Evolutionary conservation across 1,140 invertebrate genomes (phyloP), one percentile per base, ranked within the genome.

Genomic region (Bombus sylvicola): DNA sequence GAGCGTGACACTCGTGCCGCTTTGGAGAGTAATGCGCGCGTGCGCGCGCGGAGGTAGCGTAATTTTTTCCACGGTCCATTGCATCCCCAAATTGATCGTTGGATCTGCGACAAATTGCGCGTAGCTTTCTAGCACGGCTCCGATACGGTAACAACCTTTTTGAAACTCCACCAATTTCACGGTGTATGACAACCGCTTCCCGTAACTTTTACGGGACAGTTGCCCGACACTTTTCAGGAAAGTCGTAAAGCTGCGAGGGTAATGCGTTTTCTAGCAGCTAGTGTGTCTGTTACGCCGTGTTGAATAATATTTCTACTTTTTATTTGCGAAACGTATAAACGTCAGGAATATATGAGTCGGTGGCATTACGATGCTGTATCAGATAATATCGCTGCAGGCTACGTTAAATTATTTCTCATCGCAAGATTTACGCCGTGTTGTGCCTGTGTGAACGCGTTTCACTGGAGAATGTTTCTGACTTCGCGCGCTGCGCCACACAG

Each of bases 151-250:
- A 89, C 79, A 71, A 80, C 87, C 78, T 86, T 84, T 87, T 69
- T 57, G 62, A 85, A 86, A 85, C 81, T 74, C 62, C 53, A 75
- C 76, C 89, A 88, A 90, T 90, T 90, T 90, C 66, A 81, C 87
- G 77, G 85, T 88, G 81, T 90, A 90, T 86, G 89, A 90, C 83
- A 90, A 88, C 83, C 87, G 87, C 53, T 90, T 78, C 76, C 82
- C 77, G 77, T 90, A 90, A 90, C 89, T 90, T 90, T 90, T 88
- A 90, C 86, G 64, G 76, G 86, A 90, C 83, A 81, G 82, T 88
- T 85, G 81, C 76, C 76, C 73, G 89, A 88, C 83, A 81, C 83
- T 90, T 90, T 90, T 88, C 86, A 88, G 87, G 62, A 62, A 86
- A 85, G 81, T 88, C 88, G 81, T 90, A 90, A 90, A 90, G 86